Evolutionary conservation across 2,888 invertebrate species (phyloP), one percentile per base, ranked within the genome.

Genomic region (Pandemis cinnamomeana): DNA sequence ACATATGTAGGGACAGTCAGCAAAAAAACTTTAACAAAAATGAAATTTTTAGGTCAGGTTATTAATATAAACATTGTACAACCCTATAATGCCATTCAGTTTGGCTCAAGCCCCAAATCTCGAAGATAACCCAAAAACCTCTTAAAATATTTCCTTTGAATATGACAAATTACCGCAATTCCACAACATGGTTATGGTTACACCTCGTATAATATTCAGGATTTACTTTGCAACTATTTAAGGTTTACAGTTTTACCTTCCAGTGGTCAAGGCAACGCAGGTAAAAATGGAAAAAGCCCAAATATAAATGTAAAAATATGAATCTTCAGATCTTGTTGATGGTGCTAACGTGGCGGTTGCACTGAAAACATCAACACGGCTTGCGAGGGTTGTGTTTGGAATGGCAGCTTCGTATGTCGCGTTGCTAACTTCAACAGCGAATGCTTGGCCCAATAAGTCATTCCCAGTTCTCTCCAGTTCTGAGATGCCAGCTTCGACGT

Each of bases 231-330:
- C 20, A 20, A 20, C 20, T 20, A 20, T 20, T 20, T 20, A 20
- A 20, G 20, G 20, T 20, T 20, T 20, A 20, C 20, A 20, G 20
- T 20, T 20, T 20, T 71, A 94, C 94, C 94, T 92, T 80, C 84
- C 87, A n/a, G 95, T 95, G 7, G 96, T 96, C 53, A 96, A 87
- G 5, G 96, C 15, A 44, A 96, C 95, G 67, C 96, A 95, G 3
- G 91, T 91, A 0, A 95, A 55, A 77, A 96, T 96, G 64, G 95
- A 94, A 46, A 87, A 81, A 0, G 95, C 95, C 90, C 96, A 96
- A 74, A 96, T 89, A 77, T 94, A 94, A 80, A 96, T 95, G 77
- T 90, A 94, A 4, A 78, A 78, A 2, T 81, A 83, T 1, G 90
- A 81, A 67, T 88, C 85, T 66, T 89, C 86, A 68, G 90, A 83